Conservation (phyloP, 2,888 invertebrate species). For the Desoria tigrina region DNA sequence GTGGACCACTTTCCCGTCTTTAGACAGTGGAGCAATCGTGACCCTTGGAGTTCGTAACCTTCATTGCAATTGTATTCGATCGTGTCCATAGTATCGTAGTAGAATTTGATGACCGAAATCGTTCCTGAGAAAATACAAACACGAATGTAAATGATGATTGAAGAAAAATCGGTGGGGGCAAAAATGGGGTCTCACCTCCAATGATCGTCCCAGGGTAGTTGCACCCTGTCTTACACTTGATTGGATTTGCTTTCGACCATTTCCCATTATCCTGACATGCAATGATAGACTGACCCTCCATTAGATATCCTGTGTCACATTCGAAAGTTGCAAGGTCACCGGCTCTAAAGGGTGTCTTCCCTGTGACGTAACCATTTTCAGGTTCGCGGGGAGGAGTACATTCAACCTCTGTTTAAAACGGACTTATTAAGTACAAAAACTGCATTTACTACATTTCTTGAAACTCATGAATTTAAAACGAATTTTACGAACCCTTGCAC, state of each 20-base stretch:
- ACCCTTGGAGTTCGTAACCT: constrained; percentile 72
- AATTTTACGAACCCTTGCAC: constrained; percentile 61
- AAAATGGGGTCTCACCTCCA: no score
- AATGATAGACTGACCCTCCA: constrained; percentile 85
- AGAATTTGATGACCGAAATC: constrained; percentile 84
- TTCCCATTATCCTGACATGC: constrained; percentile 81
- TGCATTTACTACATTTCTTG: constrained; percentile 52
- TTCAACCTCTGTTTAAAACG: constrained; percentile 67
- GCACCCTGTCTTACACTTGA: no score
- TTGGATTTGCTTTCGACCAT: constrained; percentile 73
- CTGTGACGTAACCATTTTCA: constrained; percentile 73
- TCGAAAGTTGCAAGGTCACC: constrained; percentile 85
- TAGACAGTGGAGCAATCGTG: constrained; percentile 75
- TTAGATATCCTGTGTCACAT: constrained; percentile 83
- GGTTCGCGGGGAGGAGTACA: constrained; percentile 75
- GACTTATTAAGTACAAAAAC: no score
- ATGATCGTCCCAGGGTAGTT: constrained; percentile 74
- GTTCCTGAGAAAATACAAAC: no score
- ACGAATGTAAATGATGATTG: no score
- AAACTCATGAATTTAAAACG: no score
- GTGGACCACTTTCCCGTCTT: constrained; percentile 85
- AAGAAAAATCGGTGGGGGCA: no score
- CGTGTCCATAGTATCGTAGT: constrained; percentile 81
- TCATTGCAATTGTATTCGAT: constrained; percentile 81
- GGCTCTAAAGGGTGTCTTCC: constrained; percentile 72